Evolutionary conservation across 2,113 vertebrate genomes (phyloP), one percentile per base, ranked within the genome.

Genomic region (Etia nguti): DNA sequence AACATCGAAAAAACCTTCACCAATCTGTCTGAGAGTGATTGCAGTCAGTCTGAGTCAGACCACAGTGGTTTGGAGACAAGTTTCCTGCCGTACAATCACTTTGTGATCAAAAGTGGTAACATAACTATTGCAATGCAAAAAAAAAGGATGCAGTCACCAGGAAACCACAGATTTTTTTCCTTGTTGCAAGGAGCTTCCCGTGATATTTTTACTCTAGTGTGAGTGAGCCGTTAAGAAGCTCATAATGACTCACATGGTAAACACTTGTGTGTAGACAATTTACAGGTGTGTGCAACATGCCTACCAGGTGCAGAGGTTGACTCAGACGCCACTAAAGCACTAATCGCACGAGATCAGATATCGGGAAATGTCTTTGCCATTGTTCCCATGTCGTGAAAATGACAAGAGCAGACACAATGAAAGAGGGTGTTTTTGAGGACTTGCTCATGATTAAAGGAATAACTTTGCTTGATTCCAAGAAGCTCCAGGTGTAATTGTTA

Each of bases 281-380:
- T 60, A 34, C 91, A 92, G 90, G 90, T 93, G 92, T 90, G 90
- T 88, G 90, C 52, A 87, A 93, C 48, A 88, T 92, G 93, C 90
- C 81, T 20, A 6, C 56, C 86, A 92, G 86, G 88, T 92, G 85
- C 41, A 80, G 48, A 43, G 80, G 50, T 41, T 31, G 18, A 22
- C 3, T 80, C 55, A 81, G 81, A 86, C n/a, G 1, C 8, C 4
- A 29, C 43, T 87, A 86, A 88, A 52, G 90, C 83, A 90, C n/a
- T 9, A 26, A 59, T 48, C 16, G 38, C 73, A 81, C 48, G 6
- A n/a, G 18, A 70, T 54, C 75, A 31, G 46, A 1, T 90, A 3
- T 38, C 2, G 1, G 77, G 84, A 87, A 85, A 36, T 65, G 43
- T 55, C 55, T 9, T 38, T 41, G 57, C 34, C 55, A 12, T 77